Conservation (phyloP, 1,140 invertebrate species). For the Cardiocondyla obscurior region DNA sequence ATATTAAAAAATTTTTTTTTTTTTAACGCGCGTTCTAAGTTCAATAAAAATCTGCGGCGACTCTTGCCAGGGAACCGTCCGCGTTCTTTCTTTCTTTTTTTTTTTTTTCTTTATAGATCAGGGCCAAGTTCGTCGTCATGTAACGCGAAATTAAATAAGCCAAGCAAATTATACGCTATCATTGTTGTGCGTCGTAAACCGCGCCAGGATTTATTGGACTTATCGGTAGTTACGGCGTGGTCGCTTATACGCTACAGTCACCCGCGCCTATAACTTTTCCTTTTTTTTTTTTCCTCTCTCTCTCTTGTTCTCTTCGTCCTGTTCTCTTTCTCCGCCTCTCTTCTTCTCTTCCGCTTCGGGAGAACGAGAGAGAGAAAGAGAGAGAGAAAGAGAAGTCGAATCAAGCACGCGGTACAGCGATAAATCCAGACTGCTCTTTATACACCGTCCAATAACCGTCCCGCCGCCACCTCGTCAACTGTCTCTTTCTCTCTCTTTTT, state of each 20-base stretch:
- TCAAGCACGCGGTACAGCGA: constrained; percentile 48
- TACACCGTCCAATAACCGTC: constrained; percentile 46
- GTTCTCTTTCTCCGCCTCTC: neutral
- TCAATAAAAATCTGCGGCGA: constrained; percentile 19
- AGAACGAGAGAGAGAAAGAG: neutral
- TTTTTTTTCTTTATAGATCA: constrained; percentile 3
- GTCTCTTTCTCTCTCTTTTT: neutral
- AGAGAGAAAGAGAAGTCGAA: constrained; percentile 8
- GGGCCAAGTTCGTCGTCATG: constrained; percentile 25
- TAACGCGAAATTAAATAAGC: constrained; percentile 61
- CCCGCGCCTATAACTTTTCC: constrained; percentile 34
- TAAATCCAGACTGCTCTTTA: constrained; percentile 61
- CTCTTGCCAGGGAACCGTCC: constrained; percentile 6
- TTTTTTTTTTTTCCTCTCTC: constrained; percentile 6
- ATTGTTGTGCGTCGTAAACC: constrained; percentile 67
- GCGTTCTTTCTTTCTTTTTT: constrained; percentile 24
- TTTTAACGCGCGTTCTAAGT: neutral
- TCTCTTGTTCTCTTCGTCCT: neutral
- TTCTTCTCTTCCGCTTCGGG: neutral
- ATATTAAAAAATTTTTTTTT: constrained; percentile 1
- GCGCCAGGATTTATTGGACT: constrained; percentile 66
- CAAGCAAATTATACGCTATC: constrained; percentile 72
- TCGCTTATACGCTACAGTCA: neutral
- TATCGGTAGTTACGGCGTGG: constrained; percentile 67
- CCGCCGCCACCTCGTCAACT: neutral